phyloP scores from a whole-genome alignment of 1,140 invertebrate species.

The Triops longicaudatus region DNA sequence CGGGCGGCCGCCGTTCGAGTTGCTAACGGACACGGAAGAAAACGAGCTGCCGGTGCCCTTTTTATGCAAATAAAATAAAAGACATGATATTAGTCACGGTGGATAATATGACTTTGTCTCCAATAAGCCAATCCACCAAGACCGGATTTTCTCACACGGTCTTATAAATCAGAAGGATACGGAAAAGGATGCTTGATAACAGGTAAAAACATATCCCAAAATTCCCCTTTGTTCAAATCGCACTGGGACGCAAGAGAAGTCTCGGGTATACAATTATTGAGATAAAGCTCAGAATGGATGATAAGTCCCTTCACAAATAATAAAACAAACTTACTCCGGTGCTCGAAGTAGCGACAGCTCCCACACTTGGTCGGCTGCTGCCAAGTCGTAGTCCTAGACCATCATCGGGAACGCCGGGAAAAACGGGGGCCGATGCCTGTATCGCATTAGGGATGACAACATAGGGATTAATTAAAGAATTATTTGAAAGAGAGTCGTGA shows the following conservation, averaged over 20 bases:
- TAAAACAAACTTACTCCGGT: not conserved
- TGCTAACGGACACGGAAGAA: not conserved
- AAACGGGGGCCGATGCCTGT: not conserved
- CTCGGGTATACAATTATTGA: too few species aligned
- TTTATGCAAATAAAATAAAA: not conserved
- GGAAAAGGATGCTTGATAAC: too few species aligned
- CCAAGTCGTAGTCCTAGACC: not conserved
- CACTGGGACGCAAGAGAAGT: too few species aligned
- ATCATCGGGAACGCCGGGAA: not conserved
- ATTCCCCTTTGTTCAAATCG: too few species aligned
- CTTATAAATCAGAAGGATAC: too few species aligned
- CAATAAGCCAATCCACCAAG: too few species aligned
- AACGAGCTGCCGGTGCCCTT: not conserved
- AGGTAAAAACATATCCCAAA: too few species aligned
- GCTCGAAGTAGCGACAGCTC: not conserved
- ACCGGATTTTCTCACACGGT: too few species aligned
- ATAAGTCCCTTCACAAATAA: not conserved
- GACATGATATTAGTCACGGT: not conserved
- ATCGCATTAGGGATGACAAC: too few species aligned
- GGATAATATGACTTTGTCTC: not conserved
- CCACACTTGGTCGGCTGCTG: not conserved
- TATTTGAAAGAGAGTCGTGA: too few species aligned
- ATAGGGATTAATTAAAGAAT: too few species aligned
- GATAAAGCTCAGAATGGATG: too few species aligned
- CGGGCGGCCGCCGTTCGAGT: not conserved